Evolutionary conservation across 2,888 invertebrate species (phyloP), one percentile per base, ranked within the genome.

Genomic region (Iphiclides podalirius): DNA sequence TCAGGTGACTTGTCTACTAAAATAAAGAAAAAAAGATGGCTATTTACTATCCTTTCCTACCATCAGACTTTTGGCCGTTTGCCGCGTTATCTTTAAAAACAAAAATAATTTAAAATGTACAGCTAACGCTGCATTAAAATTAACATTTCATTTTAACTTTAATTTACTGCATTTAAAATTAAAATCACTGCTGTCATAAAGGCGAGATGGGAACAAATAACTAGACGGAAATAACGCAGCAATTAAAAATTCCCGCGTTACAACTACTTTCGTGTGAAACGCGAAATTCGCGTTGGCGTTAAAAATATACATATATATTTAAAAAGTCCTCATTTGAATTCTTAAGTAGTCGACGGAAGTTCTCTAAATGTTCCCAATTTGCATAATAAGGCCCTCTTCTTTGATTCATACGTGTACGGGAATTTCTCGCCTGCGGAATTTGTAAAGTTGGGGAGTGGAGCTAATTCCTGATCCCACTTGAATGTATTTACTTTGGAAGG

Each of bases 251-350:
- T 6, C 26, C 3, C 23, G 15, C 26, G n/a, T 12, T 15, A 28
- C 40, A 14, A 40, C 14, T 23, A 28, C 28, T 40, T 40, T 40
- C 26, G 8, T 26, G 26, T 1, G 17, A 17, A 17, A 15, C 8
- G 15, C 4, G 28, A 17, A 17, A 41, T n/a, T n/a, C n/a, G n/a
- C n/a, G n/a, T n/a, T n/a, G n/a, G n/a, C n/a, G n/a, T n/a, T n/a
- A n/a, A n/a, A n/a, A n/a, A n/a, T n/a, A n/a, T n/a, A n/a, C n/a
- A 41, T 31, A 23, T 28, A 38, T 28, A 28, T 26, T 37, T 43
- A 8, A 28, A 20, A 43, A 49, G 17, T 23, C 38, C 33, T 49
- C 48, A 43, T 49, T 49, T 34, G 33, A 42, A 49, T 43, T 23
- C 36, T 37, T 43, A 37, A 42, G 37, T 43, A 28, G 37, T 42